phyloP scores from a whole-genome alignment of 2,113 vertebrate species.

The Vanacampus margaritifer region DNA sequence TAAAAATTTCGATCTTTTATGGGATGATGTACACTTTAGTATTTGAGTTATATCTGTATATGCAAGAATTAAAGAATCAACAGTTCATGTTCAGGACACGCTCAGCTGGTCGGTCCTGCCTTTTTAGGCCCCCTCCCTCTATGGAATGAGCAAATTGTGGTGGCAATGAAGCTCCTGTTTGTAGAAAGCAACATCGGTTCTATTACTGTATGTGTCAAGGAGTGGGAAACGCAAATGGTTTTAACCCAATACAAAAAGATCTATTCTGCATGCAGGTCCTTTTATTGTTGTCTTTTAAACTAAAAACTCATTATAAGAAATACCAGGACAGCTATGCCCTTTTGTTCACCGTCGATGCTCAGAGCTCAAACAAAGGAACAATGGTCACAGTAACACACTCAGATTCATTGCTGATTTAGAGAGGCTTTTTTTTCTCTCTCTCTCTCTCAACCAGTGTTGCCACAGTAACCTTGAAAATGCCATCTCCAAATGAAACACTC shows the following conservation, averaged over 20 bases:
- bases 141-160: constrained; percentile 59
- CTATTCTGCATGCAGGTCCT: constrained; percentile 41
- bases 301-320: constrained; percentile 70
- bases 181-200: constrained; percentile 44
- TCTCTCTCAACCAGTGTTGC: too few species aligned
- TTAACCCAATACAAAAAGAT: constrained; percentile 50
- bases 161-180: constrained; percentile 43
- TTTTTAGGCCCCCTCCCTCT: constrained; percentile 33
- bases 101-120: constrained; percentile 31
- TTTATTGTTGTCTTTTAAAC: constrained; percentile 68
- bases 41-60: constrained; percentile 21
- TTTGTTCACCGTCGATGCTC: constrained; percentile 55
- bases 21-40: constrained; percentile 32
- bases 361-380: constrained; percentile 63
- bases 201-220: constrained; percentile 55
- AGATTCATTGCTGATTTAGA: constrained; percentile 39
- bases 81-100: constrained; percentile 18
- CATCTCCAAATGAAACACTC: too few species aligned
- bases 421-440: neutral
- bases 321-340: constrained; percentile 66
- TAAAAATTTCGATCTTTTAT: constrained; percentile 24
- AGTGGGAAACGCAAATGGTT: constrained; percentile 41
- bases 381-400: constrained; percentile 44
- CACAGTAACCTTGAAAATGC: too few species aligned
- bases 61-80: constrained; percentile 21